Base-by-base conservation (phyloP, 2,888 invertebrate genomes). In the Cordilura impudica region DNA sequence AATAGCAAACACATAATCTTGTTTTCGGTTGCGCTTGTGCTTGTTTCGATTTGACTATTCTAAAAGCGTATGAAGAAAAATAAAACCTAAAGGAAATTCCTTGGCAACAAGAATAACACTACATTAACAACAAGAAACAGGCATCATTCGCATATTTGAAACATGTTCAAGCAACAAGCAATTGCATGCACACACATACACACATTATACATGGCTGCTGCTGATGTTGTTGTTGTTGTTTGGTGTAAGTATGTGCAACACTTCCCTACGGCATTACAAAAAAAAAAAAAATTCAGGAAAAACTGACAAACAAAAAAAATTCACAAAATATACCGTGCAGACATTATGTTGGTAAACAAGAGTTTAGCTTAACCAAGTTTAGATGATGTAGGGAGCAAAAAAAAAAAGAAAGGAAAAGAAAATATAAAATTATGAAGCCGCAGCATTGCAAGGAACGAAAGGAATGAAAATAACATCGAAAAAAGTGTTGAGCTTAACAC, bases 401-500 rank as follows among this genome's bases (percentile, higher is more conserved):
- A 39, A 35, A 49, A 56, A 65, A 58, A 60, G 70, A 51, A 19
- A 60, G 35, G 29, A 49, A 16, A 49, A 63, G 45, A 75, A 67
- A 75, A 67, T 63, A 63, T 51, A 75, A 67, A 75, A 67, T 63
- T 71, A 72, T 75, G 79, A 79, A 51, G 51, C 18, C 49, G 16
- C 39, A 8, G 19, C 49, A 63, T 45, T 53, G 21, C 26, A 29
- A 29, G 54, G 45, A 63, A 23, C 10, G 49, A 7, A 29, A 61
- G 56, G 4, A 4, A 39, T 6, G 51, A 53, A 19, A 56, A 2
- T 16, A 53, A 23, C 60, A 39, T 8, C 12, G 18, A 66, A 65
- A 71, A 76, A 69, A 80, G 72, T 75, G 71, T 69, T 75, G 54
- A 73, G 70, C 73, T 56, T 39, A 73, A 76, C 70, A 63, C 70